Conservation (phyloP, 2,888 invertebrate species). For the Athalia cordata region DNA sequence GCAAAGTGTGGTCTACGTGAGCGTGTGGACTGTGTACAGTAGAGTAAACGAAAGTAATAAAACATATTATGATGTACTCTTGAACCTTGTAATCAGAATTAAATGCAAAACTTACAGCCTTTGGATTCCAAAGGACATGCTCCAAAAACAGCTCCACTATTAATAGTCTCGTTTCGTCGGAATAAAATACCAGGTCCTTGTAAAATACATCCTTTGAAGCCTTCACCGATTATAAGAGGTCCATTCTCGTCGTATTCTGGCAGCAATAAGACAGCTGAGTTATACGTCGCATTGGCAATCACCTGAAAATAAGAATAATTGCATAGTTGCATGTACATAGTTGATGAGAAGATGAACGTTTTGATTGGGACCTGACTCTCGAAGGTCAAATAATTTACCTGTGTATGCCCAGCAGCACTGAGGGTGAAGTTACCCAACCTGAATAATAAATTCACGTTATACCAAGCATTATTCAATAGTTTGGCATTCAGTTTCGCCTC, state of each 20-base stretch:
- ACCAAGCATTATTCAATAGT: conserved; percentile 89
- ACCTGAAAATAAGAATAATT: conserved; percentile 73
- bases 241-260: conserved; percentile 84
- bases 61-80: background rate
- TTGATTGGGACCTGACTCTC: too few species aligned
- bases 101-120: conserved; percentile 77
- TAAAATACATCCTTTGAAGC: conserved; percentile 88
- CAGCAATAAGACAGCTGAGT: conserved; percentile 83
- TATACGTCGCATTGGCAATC: conserved; percentile 87
- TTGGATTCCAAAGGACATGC: conserved; percentile 84
- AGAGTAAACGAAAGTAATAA: background rate
- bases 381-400: conserved; percentile 73
- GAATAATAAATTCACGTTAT: conserved; percentile 82
- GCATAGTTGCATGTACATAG: background rate
- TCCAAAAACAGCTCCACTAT: conserved; percentile 84
- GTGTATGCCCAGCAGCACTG: conserved; percentile 74
- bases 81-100: background rate
- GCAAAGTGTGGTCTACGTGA: background rate
- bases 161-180: conserved; percentile 78
- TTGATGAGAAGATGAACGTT: too few species aligned
- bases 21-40: background rate
- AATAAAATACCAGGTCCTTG: conserved; percentile 92
- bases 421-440: conserved; percentile 77
- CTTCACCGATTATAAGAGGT: conserved; percentile 85
- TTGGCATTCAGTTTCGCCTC: conserved; percentile 81